A percentile compares a stretch with the other conserved stretches of the same genome.
Conservation (phyloP, 2,888 invertebrate species). For the Phaonia tiefii region DNA sequence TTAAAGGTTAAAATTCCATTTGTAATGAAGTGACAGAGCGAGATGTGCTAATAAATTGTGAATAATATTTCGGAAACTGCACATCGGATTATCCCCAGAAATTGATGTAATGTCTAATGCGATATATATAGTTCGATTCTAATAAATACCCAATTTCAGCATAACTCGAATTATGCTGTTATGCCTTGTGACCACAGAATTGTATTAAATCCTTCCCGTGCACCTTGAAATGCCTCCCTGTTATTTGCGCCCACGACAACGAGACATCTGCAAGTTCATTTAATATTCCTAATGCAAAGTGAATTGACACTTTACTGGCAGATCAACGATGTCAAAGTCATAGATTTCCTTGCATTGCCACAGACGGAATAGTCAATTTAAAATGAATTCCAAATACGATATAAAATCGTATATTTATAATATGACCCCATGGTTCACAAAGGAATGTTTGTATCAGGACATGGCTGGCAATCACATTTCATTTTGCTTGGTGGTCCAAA, state of each 20-base stretch:
- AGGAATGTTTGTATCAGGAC: too few relatives aligned
- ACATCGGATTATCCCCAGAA: too few relatives aligned
- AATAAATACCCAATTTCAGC: too few relatives aligned
- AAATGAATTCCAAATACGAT: slow-evolving; percentile 30
- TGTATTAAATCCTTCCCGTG: not conserved
- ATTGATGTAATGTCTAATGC: too few relatives aligned
- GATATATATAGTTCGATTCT: too few relatives aligned
- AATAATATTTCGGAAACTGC: too few relatives aligned
- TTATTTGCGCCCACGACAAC: slow-evolving; percentile 4
- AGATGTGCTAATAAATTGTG: too few relatives aligned
- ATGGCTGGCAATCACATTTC: slow-evolving; percentile 56
- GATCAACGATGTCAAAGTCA: slow-evolving; percentile 65
- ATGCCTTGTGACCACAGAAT: too few relatives aligned
- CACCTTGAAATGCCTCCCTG: not conserved
- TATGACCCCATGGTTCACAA: not conserved
- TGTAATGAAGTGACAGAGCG: too few relatives aligned
- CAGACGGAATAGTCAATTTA: slow-evolving; percentile 17
- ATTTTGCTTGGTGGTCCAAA: slow-evolving; percentile 55
- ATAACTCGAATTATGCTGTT: too few relatives aligned
- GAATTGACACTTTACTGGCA: slow-evolving; percentile 66
- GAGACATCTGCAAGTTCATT: slow-evolving; percentile 54
- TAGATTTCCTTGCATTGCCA: slow-evolving; percentile 20
- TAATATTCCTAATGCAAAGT: slow-evolving; percentile 67
- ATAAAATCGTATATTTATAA: slow-evolving; percentile 56
- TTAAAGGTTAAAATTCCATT: too few relatives aligned